Evolutionary conservation across 2,113 vertebrate genomes (phyloP).

Genomic region (Machaerirhynchus nigripectus): DNA sequence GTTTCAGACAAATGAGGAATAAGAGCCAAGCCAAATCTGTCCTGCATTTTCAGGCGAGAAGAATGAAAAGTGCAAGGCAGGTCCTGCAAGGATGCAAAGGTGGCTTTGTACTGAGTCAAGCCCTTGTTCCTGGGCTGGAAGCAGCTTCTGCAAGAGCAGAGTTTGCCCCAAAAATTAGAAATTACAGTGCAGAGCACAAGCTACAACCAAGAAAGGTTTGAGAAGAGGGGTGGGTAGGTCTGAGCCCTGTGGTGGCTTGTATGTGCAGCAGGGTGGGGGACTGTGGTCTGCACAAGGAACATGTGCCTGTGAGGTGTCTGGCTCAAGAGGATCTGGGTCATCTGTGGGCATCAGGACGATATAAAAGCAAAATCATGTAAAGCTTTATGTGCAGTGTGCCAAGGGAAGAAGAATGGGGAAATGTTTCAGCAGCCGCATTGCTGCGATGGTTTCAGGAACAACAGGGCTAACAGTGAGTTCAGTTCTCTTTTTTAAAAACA

Average conservation of each 20-base stretch:
- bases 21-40: not conserved
- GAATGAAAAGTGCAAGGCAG: not conserved
- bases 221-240: not conserved
- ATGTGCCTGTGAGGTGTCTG: not conserved
- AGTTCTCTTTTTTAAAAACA: conserved; percentile 42
- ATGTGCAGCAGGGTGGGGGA: not conserved
- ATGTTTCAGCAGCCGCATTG: conserved; percentile 42
- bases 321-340: not conserved
- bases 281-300: not conserved
- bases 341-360: not conserved
- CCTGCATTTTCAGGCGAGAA: not conserved
- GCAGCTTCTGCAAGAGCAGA: not conserved
- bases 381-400: not conserved
- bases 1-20: conserved; percentile 19
- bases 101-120: not conserved
- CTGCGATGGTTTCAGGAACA: conserved; percentile 54
- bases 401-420: conserved; percentile 57
- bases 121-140: not conserved
- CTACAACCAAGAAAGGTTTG: not conserved
- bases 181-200: not conserved
- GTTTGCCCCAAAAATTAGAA: not conserved
- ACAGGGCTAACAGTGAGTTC: not conserved
- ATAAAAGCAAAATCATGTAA: not conserved
- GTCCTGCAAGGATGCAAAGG: not conserved
- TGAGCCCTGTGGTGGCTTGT: not conserved